Conservation (phyloP, 2,888 invertebrate species). For the Heliconius cydno region DNA sequence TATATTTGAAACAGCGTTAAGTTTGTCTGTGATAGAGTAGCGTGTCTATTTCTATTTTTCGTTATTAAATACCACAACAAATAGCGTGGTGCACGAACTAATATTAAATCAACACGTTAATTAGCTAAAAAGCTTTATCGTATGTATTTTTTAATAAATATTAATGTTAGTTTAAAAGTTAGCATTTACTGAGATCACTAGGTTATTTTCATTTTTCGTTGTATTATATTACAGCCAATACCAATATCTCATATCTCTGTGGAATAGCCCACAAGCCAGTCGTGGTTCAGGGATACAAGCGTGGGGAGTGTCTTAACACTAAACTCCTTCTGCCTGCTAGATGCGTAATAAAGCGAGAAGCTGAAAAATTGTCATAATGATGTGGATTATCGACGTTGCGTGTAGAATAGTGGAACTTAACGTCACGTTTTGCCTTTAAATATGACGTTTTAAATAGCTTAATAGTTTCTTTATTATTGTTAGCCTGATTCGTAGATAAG, state of each 20-base stretch:
- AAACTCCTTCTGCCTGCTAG: not conserved
- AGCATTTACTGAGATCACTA: not conserved
- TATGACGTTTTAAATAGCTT: no score
- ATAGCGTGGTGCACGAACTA: constrained; percentile 13
- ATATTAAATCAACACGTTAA: constrained; percentile 7
- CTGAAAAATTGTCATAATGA: not conserved
- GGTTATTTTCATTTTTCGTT: no score
- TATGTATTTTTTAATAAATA: not conserved
- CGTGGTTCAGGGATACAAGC: no score
- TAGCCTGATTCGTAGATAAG: no score
- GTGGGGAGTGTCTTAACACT: not conserved
- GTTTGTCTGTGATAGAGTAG: not conserved
- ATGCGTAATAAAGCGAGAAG: not conserved
- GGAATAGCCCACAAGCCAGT: no score
- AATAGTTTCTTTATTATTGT: no score
- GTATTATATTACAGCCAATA: no score
- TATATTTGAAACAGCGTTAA: not conserved
- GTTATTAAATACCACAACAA: not conserved
- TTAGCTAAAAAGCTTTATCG: not conserved
- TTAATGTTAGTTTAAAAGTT: not conserved
- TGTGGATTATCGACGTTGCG: no score
- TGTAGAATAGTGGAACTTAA: no score
- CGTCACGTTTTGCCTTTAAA: no score
- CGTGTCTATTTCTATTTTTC: not conserved
- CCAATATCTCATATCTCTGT: no score